A percentile compares a stretch with the other conserved stretches of the same genome.
Evolutionary conservation across 2,797 vertebrate species (phyloP).

Genomic region (Echiichthys vipera): DNA sequence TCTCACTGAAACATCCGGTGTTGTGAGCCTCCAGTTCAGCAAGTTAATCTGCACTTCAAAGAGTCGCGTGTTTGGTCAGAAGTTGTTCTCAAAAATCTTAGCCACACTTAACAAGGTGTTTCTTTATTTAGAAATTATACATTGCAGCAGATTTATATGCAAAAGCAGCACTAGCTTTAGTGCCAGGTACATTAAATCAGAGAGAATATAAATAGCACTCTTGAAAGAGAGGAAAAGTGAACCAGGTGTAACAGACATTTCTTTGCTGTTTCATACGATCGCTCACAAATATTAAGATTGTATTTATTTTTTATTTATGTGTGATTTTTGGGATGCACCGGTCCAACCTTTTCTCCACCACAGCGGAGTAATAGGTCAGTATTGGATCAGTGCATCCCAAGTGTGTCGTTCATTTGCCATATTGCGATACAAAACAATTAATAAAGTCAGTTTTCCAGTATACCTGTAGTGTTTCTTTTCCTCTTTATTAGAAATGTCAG

Average conservation of each 20-base stretch:
- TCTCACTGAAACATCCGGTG: background rate
- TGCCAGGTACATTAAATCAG: background rate
- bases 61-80: background rate
- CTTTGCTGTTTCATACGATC: background rate
- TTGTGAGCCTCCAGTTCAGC: background rate
- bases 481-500: slow-evolving; percentile 27
- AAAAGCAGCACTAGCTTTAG: background rate
- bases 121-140: background rate
- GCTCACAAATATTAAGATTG: background rate
- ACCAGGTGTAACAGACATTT: too few species aligned
- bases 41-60: background rate
- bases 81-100: background rate
- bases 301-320: slow-evolving; percentile 14
- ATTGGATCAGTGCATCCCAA: background rate
- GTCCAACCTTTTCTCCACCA: background rate
- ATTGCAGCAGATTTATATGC: background rate
- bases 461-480: background rate
- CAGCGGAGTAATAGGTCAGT: background rate
- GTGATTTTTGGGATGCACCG: background rate
- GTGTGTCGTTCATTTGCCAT: background rate
- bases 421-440: slow-evolving; percentile 9
- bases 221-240: background rate
- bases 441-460: background rate
- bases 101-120: background rate
- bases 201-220: background rate